Evolutionary conservation across 2,888 invertebrate genomes (phyloP).

Genomic region (Alcis repandata): DNA sequence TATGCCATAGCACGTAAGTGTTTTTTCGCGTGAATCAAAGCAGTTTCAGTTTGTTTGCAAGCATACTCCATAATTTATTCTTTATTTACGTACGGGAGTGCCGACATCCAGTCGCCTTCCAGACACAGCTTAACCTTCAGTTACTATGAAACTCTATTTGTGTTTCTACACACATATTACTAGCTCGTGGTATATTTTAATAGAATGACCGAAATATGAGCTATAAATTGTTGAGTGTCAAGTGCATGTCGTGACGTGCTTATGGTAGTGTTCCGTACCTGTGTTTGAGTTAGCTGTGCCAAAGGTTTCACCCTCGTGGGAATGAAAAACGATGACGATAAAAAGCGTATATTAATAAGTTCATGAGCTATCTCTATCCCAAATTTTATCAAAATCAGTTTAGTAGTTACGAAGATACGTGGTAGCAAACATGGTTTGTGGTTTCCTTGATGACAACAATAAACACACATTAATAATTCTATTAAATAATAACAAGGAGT

Average conservation of each 20-base stretch:
- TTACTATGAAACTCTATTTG: slow-evolving; percentile 14
- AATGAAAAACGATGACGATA: no score
- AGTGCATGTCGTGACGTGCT: neutral
- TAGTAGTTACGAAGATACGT: no score
- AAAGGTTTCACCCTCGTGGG: no score
- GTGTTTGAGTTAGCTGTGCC: no score
- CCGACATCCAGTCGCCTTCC: slow-evolving; percentile 25
- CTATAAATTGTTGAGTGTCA: neutral
- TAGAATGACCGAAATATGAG: neutral
- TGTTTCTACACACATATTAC: neutral
- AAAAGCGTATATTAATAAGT: no score
- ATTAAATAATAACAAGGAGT: no score
- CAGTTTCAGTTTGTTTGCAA: slow-evolving; percentile 4
- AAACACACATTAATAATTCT: no score
- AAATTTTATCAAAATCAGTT: no score
- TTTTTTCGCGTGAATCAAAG: slow-evolving; percentile 14
- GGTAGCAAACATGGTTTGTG: no score
- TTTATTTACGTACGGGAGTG: slow-evolving; percentile 33
- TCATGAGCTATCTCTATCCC: no score
- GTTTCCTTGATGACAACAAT: no score
- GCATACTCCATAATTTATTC: slow-evolving; percentile 6
- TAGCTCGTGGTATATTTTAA: neutral
- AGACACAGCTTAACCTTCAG: slow-evolving; percentile 9
- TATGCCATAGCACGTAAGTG: neutral
- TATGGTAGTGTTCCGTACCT: neutral